Evolutionary conservation across 1,140 invertebrate species (phyloP), one percentile per base, ranked within the genome.

Genomic region (Pogonus chalceus): DNA sequence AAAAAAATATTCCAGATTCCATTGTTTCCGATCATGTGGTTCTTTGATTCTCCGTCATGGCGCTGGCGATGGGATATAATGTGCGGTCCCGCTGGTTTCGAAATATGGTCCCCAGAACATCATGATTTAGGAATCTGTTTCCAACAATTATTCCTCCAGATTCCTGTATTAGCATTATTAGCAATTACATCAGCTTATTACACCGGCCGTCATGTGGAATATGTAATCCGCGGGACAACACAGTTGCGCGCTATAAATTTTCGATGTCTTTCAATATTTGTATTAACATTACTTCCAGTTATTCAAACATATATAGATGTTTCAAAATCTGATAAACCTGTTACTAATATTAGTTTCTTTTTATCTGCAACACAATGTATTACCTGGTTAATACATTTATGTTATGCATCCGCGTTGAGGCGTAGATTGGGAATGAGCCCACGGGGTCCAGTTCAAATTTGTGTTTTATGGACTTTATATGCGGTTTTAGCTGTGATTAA

Each of bases 101-200:
- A 75, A 51, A 74, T 83, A 1, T 83, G 85, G 74, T 79, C 83
- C 64, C 68, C 76, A 16, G 64, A 72, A n/a, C 77, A 75, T 4
- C 79, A 81, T 61, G 85, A 90, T 69, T 75, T 92, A 60, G 80
- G 86, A 58, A 70, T 82, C 43, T 93, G 90, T 67, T 92, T 92
- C 65, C 86, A 90, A 68, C 79, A 88, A 64, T 65, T 90, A 37
- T 82, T 79, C 58, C 73, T 89, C 39, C 76, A 85, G 66, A 76
- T 88, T 53, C 87, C 88, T 21, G 65, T 82, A 24, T 79, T 85
- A 56, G 75, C 78, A 39, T 68, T 89, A 20, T 74, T 92, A 55
- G 82, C 85, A 4, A 72, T 85, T 20, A 65, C 79, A 47, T 91
- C 88, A 23, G 79, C 83, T 1, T 92, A 84, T 72, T 85, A 87